A percentile compares a stretch with the other conserved stretches of the same genome.
phyloP scores from a whole-genome alignment of 2,797 vertebrate species.

The Todus mexicanus region DNA sequence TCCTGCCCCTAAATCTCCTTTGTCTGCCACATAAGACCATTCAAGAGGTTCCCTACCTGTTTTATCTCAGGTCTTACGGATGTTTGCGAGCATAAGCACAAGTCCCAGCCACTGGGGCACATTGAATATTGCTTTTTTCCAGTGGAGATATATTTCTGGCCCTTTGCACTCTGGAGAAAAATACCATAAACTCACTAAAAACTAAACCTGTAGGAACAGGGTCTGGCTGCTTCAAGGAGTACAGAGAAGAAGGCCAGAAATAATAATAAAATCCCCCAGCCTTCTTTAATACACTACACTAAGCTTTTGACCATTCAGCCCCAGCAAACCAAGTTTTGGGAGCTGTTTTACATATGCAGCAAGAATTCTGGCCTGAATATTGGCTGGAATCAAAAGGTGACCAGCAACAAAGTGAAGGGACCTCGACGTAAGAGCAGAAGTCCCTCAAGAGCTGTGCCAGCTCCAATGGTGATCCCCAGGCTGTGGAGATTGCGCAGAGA shows the following conservation, averaged over 20 bases:
- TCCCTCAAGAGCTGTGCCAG: background rate
- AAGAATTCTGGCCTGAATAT: background rate
- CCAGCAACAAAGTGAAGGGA: background rate
- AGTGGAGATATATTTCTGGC: background rate
- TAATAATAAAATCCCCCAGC: background rate
- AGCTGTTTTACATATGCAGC: background rate
- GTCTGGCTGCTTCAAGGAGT: background rate
- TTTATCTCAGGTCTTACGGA: background rate
- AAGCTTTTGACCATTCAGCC: background rate
- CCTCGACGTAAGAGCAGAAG: background rate
- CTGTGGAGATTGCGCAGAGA: background rate
- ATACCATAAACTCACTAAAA: background rate
- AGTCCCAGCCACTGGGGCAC: background rate
- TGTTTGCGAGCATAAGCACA: rapidly evolving
- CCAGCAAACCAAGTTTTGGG: background rate
- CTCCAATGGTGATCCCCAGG: background rate
- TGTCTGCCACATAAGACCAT: background rate
- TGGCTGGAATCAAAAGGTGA: background rate
- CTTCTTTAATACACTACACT: background rate
- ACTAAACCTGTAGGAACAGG: background rate
- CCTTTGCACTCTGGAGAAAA: background rate
- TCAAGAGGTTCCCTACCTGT: background rate
- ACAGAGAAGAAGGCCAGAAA: background rate
- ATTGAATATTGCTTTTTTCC: background rate
- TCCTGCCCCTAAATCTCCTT: background rate